phyloP scores from a whole-genome alignment of 2,113 vertebrate species.

The Corythornis madagascariensis region DNA sequence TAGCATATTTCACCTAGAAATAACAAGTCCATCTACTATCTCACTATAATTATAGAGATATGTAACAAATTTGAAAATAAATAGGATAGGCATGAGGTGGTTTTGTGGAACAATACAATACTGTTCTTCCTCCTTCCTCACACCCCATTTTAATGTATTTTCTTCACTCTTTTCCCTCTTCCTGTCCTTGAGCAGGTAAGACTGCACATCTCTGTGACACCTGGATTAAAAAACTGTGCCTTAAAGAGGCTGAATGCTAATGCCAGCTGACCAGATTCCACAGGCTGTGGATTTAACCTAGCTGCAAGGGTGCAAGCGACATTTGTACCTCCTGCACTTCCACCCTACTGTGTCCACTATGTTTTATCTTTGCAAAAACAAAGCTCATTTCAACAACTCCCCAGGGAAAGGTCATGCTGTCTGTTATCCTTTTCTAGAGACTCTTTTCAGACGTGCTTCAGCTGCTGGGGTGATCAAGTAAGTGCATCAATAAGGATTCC shows the following conservation, averaged over 20 bases:
- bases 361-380: background rate
- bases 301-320: slow-evolving; percentile 19
- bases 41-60: slow-evolving; percentile 42
- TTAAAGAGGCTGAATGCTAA: slow-evolving; percentile 40
- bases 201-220: background rate
- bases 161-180: background rate
- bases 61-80: slow-evolving; percentile 52
- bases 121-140: background rate
- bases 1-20: slow-evolving; percentile 14
- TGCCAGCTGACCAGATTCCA: slow-evolving; percentile 29
- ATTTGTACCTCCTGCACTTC: background rate
- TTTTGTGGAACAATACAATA: slow-evolving; percentile 46
- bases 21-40: slow-evolving; percentile 5
- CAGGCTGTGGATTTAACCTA: slow-evolving; percentile 19
- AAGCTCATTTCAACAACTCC: background rate
- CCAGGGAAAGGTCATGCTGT: background rate
- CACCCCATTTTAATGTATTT: background rate
- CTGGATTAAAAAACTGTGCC: slow-evolving; percentile 33
- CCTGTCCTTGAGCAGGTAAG: background rate
- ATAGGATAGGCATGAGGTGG: slow-evolving; percentile 22
- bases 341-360: background rate
- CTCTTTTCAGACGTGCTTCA: background rate
- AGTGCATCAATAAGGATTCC: background rate
- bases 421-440: background rate
- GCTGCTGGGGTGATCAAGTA: background rate